Evolutionary conservation across 2,797 vertebrate species (phyloP), one percentile per base, ranked within the genome.

Genomic region (Phaenicophaeus curvirostris): DNA sequence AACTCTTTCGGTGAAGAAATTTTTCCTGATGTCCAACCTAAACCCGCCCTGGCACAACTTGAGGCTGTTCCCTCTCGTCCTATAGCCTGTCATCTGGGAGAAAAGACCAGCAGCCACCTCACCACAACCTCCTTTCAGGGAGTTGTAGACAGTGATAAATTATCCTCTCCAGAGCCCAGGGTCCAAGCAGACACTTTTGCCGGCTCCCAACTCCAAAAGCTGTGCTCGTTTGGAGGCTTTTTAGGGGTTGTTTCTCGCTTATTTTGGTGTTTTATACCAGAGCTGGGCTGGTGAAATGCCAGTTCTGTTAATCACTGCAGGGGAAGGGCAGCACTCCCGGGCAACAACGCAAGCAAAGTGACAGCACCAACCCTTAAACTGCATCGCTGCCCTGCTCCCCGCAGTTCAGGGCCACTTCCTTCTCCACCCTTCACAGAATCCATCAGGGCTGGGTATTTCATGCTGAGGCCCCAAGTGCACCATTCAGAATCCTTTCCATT

Each of bases 171-270:
- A 57, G 48, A 54, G 23, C 44, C 5, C 39, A 57, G 61, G 35
- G 58, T 2, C 33, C 87, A 67, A 54, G 58, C 28, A 59, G 63
- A 21, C 2, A 6, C 11, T 77, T 75, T 9, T 50, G 9, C 21
- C 55, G 53, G 8, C 44, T 78, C 27, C 65, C 55, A 28, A 31
- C 28, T 46, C 30, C 23, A 8, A 37, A 63, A 54, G 19, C 18
- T 42, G 18, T 39, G 41, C 37, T 75, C 2, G 0, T 63, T 18
- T 37, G 3, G 8, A 15, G 3, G 15, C 15, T 1, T 13, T 37
- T 24, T 62, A 8, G 15, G 6, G 8, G 2, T 4, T 11, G 57
- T 4, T 12, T 66, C 75, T 11, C 4, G 5, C 65, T 57, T 30
- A 5, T 2, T 86, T 44, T 62, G 35, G 27, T 6, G 24, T 67